phyloP scores from a whole-genome alignment of 2,113 vertebrate genomes.

The Strix uralensis region DNA sequence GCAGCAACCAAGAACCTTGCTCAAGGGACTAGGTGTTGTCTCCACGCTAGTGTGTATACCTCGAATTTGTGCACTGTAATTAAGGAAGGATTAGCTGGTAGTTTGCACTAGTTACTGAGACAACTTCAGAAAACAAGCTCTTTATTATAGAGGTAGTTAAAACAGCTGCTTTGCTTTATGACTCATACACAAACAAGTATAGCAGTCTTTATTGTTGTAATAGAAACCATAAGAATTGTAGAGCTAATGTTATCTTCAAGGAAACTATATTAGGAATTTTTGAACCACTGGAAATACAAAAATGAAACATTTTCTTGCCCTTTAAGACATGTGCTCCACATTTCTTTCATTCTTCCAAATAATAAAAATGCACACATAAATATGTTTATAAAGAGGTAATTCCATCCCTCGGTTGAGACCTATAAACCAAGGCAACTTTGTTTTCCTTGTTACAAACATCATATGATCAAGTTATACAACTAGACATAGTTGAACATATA shows the following conservation, averaged over 20 bases:
- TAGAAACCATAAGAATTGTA: neutral
- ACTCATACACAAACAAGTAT: neutral
- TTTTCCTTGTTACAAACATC: neutral
- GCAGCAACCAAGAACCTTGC: neutral
- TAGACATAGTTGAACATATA: neutral
- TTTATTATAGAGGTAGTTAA: neutral
- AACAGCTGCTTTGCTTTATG: neutral
- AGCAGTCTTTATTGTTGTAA: neutral
- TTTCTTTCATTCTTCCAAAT: neutral
- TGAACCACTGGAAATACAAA: neutral
- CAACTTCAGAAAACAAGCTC: neutral
- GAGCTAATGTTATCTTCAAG: neutral
- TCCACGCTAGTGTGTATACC: neutral
- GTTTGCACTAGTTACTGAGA: neutral
- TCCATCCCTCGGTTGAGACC: neutral
- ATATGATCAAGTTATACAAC: slow-evolving; percentile 6
- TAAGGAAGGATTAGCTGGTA: neutral
- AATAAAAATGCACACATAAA: neutral
- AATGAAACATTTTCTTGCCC: neutral
- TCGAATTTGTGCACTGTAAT: neutral
- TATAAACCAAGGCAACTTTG: neutral
- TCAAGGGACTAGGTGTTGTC: neutral
- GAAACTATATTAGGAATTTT: neutral
- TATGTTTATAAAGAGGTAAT: slow-evolving; percentile 17
- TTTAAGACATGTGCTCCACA: neutral